Base-by-base conservation (phyloP, 2,888 invertebrate species). In the Biston stratarius region DNA sequence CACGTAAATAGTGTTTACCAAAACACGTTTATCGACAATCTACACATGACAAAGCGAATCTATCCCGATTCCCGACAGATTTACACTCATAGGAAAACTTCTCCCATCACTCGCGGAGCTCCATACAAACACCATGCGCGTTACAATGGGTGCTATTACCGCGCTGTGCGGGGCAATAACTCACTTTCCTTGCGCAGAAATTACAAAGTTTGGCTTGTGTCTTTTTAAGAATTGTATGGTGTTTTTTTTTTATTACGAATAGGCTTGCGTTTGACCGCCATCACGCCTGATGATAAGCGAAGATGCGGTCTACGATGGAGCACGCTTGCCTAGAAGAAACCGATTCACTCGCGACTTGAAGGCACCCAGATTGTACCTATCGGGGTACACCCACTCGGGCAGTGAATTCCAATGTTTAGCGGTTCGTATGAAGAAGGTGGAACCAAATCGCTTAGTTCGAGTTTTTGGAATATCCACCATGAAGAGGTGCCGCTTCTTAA, bases 61-160 rank as follows among this genome's bases (percentile, higher is more conserved):
- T 64, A 56, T 60, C 45, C 47, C 57, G 52, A 7, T 14, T 57
- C 36, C 12, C 57, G 48, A 12, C 36, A 64, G 53, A 68, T 61
- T 61, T 64, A 64, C 56, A 12, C 51, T 56, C 34, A 55, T 47
- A 49, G 45, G 33, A 11, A 65, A 71, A 71, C 55, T 71, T 71
- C 59, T 67, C 45, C 66, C 60, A 69, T 71, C 66, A 62, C 36
- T 64, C 61, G 53, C 8, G 36, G 49, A 70, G 64, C 45, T 55
- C 59, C 59, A 53, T 58, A 53, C 67, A 67, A 63, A 59, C 51
- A 67, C 49, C 48, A 60, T 59, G 45, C n/a, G 33, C 8, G 49
- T 33, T 14, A 64, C 12, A 44, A 44, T 55, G 55, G 6, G 15
- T 10, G 55, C 55, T 55, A 42, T 44, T 55, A 55, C 33, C n/a